These are phyloP conservation scores for Lithophane ornitopus DNA, from an alignment of 2,888 invertebrate genomes.

Conservation along the genomic window DNA sequence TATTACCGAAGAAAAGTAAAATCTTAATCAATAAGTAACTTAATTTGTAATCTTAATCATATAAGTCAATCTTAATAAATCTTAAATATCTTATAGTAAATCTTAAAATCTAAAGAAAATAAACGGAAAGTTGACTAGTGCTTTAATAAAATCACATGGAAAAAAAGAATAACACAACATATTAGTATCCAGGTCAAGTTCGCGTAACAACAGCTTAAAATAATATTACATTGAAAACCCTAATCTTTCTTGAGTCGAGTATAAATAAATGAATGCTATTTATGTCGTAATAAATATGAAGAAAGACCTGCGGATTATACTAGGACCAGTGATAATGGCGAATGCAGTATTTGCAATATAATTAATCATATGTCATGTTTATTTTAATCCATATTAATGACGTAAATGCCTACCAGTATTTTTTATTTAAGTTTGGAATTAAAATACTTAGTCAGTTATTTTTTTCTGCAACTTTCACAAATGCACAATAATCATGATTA, in stretches of 20 bases:
- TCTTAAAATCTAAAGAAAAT: too few species aligned
- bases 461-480: not conserved
- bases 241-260: constrained; percentile 41
- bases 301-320: constrained; percentile 9
- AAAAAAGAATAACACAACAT: not conserved
- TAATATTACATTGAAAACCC: constrained; percentile 22
- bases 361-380: constrained; percentile 43
- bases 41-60: too few species aligned
- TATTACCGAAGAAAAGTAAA: too few species aligned
- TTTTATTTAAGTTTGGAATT: not conserved
- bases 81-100: too few species aligned
- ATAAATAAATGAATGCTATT: constrained; percentile 14
- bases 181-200: not conserved
- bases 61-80: too few species aligned
- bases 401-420: constrained; percentile 5
- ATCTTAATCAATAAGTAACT: too few species aligned
- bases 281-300: constrained; percentile 22
- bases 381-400: constrained; percentile 44
- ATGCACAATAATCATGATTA: not conserved
- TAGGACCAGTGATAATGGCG: not conserved
- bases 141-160: not conserved
- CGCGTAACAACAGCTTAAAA: not conserved
- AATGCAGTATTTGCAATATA: constrained; percentile 51
- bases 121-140: too few species aligned
- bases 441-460: not conserved